Percentiles rank a stretch among this genome's conserved stretches.
Evolutionary conservation across 2,888 invertebrate genomes (phyloP).

Genomic region (Erebia palarica): DNA sequence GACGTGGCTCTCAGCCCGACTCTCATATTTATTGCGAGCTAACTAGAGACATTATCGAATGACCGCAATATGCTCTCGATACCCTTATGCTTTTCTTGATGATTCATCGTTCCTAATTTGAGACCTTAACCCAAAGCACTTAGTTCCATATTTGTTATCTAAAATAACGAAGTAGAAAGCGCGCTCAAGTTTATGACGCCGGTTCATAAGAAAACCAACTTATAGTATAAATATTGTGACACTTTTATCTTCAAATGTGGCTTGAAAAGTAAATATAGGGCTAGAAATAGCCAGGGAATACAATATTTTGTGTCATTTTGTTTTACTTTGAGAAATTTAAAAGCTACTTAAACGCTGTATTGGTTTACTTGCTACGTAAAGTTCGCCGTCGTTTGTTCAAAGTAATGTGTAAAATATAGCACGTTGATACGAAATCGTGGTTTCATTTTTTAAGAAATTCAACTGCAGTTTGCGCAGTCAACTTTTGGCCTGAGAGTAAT

Average conservation of each 20-base stretch:
- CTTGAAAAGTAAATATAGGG: slow-evolving; percentile 74
- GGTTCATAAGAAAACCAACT: slow-evolving; percentile 77
- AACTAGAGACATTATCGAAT: slow-evolving; percentile 80
- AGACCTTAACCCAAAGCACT: slow-evolving; percentile 58
- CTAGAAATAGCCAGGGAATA: slow-evolving; percentile 46
- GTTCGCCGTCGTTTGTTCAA: slow-evolving; percentile 2
- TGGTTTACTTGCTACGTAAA: slow-evolving; percentile 8
- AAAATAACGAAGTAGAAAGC: slow-evolving; percentile 59
- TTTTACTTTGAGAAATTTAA: slow-evolving; percentile 39
- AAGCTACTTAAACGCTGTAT: slow-evolving; percentile 17
- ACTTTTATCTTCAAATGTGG: slow-evolving; percentile 73
- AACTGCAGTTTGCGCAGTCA: slow-evolving; percentile 20
- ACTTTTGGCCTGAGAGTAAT: slow-evolving; percentile 40
- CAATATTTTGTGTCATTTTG: slow-evolving; percentile 57
- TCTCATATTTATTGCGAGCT: slow-evolving; percentile 78
- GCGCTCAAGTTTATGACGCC: slow-evolving; percentile 70
- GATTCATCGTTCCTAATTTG: slow-evolving; percentile 53
- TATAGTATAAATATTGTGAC: slow-evolving; percentile 81
- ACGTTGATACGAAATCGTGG: slow-evolving; percentile 11
- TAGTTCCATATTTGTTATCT: slow-evolving; percentile 56
- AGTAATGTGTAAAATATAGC: slow-evolving; percentile 10
- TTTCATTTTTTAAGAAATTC: slow-evolving; percentile 15
- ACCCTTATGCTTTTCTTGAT: slow-evolving; percentile 40
- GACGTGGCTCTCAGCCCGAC: slow-evolving; percentile 58
- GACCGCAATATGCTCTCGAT: slow-evolving; percentile 53